Evolutionary conservation across 2,797 vertebrate genomes (phyloP).

Genomic region (Argentina silus): DNA sequence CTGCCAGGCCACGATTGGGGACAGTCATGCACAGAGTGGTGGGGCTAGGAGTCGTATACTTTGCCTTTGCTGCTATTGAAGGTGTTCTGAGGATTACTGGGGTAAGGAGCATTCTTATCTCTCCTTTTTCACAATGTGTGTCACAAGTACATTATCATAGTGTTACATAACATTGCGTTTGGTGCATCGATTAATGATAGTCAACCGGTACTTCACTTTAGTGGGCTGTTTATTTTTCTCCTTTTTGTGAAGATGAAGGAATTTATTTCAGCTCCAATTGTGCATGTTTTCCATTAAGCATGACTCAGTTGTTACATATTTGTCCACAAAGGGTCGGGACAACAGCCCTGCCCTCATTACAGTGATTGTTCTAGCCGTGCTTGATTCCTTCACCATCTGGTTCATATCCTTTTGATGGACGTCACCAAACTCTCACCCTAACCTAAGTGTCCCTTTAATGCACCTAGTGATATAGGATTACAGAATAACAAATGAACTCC

Average conservation of each 20-base stretch:
- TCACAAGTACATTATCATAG: background rate
- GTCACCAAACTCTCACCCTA: background rate
- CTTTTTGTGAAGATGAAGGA: background rate
- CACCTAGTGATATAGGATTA: background rate
- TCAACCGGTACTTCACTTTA: too few relatives aligned
- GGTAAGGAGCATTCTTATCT: slow-evolving; percentile 70
- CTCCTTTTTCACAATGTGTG: background rate
- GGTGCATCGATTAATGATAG: too few relatives aligned
- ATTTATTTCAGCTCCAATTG: background rate
- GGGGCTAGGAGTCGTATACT: slow-evolving; percentile 85
- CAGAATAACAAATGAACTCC: background rate
- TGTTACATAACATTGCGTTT: too few relatives aligned
- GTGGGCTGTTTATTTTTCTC: background rate
- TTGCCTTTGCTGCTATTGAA: slow-evolving; percentile 83
- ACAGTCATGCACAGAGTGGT: slow-evolving; percentile 89
- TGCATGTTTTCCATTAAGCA: slow-evolving; percentile 16
- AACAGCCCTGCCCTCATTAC: slow-evolving; percentile 78
- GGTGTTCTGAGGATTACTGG: slow-evolving; percentile 85
- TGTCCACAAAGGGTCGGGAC: slow-evolving; percentile 72
- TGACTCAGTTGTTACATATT: too few relatives aligned
- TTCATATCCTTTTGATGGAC: slow-evolving; percentile 86
- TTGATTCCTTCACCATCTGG: slow-evolving; percentile 83
- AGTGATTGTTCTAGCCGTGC: slow-evolving; percentile 80
- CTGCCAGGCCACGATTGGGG: slow-evolving; percentile 83
- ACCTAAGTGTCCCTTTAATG: background rate